phyloP scores from a whole-genome alignment of 2,888 invertebrate genomes.

The Caenorhabditis sp. region DNA sequence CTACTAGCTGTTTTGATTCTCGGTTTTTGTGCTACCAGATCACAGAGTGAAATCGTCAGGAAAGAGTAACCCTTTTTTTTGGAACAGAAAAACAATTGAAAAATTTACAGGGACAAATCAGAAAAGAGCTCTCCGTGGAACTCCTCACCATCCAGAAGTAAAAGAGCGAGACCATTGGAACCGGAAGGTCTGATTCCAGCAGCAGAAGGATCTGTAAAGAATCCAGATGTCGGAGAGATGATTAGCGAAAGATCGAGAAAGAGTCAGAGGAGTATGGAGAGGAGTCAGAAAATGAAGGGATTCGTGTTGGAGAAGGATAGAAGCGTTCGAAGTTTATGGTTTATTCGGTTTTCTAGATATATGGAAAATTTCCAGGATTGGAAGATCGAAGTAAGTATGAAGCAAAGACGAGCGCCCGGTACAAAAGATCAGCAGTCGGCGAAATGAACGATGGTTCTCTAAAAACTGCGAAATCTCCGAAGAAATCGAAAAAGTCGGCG shows the following conservation, averaged over 20 bases:
- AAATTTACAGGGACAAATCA: neutral
- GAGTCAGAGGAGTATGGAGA: neutral
- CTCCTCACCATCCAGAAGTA: neutral
- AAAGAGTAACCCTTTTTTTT: neutral
- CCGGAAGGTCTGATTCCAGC: conserved; percentile 30
- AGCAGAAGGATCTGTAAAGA: conserved; percentile 33
- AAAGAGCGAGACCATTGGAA: conserved; percentile 31
- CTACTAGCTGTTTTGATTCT: conserved; percentile 9
- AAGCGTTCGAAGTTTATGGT: conserved; percentile 30
- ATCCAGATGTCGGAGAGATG: conserved; percentile 30
- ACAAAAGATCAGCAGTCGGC: neutral
- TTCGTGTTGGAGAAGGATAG: conserved; percentile 26
- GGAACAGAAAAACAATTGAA: neutral
- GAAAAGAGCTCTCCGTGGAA: neutral
- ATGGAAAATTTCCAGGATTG: conserved; percentile 28
- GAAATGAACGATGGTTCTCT: neutral
- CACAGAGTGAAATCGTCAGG: conserved; percentile 3
- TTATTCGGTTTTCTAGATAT: neutral
- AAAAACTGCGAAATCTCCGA: conserved; percentile 1
- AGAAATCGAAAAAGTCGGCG: neutral
- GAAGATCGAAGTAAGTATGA: conserved; percentile 19
- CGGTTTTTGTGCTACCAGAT: conserved; percentile 27
- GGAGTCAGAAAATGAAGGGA: conserved; percentile 28
- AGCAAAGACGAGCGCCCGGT: conserved; percentile 5
- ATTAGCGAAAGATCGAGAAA: conserved; percentile 11